A percentile compares a stretch with the other conserved stretches of the same genome.
These are phyloP conservation scores for Antechinus flavipes DNA, from an alignment of 2,113 vertebrate genomes.

Conservation along the genomic window DNA sequence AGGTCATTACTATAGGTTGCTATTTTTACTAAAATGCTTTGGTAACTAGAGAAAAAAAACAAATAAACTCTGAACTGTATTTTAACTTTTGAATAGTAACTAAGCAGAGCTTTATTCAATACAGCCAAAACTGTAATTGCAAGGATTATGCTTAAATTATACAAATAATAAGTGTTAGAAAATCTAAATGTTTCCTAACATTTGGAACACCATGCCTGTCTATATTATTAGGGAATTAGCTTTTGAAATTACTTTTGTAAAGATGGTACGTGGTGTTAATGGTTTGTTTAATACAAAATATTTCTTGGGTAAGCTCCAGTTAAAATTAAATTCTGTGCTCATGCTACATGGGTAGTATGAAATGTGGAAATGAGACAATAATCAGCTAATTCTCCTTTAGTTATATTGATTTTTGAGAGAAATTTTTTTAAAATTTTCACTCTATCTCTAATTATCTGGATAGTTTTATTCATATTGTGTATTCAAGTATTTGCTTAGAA, in stretches of 20 bases:
- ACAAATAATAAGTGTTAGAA: conserved; percentile 1
- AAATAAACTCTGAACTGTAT: background rate
- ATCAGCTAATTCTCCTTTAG: background rate
- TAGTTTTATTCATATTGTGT: background rate
- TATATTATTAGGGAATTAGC: background rate
- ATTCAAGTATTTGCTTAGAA: background rate
- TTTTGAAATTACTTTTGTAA: background rate
- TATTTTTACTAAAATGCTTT: conserved; percentile 18
- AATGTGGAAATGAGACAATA: background rate
- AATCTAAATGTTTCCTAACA: background rate
- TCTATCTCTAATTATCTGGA: background rate
- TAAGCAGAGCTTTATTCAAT: background rate
- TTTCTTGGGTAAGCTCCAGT: background rate
- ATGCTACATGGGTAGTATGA: background rate
- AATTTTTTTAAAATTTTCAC: background rate
- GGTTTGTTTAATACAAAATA: conserved; percentile 16
- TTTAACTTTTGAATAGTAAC: background rate
- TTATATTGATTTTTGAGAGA: background rate
- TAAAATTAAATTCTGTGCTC: background rate
- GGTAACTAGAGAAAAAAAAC: background rate
- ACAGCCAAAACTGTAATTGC: too few relatives aligned
- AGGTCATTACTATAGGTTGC: background rate
- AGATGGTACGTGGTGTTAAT: background rate
- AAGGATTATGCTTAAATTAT: too few relatives aligned
- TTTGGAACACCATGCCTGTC: background rate